phyloP scores from a whole-genome alignment of 2,888 invertebrate genomes.

The Chrysopilus asiliformis region DNA sequence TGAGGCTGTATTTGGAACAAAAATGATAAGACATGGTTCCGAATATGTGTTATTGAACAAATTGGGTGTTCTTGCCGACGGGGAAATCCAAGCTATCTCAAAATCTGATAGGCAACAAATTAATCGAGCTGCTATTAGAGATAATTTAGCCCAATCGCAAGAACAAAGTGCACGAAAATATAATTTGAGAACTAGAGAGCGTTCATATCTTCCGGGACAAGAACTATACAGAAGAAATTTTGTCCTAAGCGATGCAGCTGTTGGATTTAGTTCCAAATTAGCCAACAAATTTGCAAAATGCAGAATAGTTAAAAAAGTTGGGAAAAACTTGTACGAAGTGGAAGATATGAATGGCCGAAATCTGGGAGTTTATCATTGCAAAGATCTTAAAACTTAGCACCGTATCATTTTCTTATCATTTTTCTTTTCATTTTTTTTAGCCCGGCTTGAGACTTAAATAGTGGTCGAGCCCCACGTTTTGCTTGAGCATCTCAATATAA shows the following conservation, averaged over 20 bases:
- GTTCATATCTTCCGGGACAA: neutral
- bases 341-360: no score
- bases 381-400: no score
- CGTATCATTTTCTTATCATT: no score
- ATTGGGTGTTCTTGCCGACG: no score
- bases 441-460: no score
- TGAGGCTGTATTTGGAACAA: no score
- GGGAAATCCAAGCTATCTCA: no score
- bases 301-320: neutral
- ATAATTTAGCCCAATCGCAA: neutral
- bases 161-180: neutral
- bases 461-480: no score
- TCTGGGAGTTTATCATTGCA: no score
- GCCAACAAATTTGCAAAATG: neutral
- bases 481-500: no score
- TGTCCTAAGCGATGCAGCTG: neutral
- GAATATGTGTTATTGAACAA: slow-evolving; percentile 5
- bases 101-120: neutral
- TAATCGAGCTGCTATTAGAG: neutral
- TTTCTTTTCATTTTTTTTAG: no score
- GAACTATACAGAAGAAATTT: slow-evolving; percentile 1
- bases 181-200: neutral
- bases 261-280: slow-evolving; percentile 1
- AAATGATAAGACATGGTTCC: slow-evolving; percentile 9
- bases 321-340: no score